Evolutionary conservation across 2,113 vertebrate species (phyloP).

Genomic region (Paramisgurnus dabryanus): DNA sequence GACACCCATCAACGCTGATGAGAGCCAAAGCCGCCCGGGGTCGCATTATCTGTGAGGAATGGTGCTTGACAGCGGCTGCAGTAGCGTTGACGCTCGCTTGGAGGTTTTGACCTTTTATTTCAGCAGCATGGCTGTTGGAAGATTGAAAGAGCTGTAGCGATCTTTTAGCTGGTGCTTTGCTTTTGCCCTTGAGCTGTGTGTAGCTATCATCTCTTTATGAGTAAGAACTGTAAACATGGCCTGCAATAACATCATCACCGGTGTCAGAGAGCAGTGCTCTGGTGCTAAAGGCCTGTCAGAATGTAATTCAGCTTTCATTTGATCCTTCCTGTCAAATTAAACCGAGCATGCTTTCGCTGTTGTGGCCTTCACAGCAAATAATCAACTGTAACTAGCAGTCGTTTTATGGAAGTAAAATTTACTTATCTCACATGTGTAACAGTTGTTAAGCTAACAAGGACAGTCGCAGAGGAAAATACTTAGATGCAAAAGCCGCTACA

Average conservation of each 20-base stretch:
- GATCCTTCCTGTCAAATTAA: slow-evolving; percentile 17
- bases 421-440: background rate
- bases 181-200: slow-evolving; percentile 34
- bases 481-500: no score
- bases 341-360: background rate
- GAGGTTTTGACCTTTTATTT: slow-evolving; percentile 32
- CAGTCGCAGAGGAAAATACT: no score
- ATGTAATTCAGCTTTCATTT: background rate
- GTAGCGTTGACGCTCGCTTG: background rate
- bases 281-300: slow-evolving; percentile 29
- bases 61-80: slow-evolving; percentile 4
- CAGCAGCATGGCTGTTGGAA: background rate
- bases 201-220: slow-evolving; percentile 23
- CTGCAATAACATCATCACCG: slow-evolving; percentile 1
- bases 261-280: slow-evolving; percentile 6
- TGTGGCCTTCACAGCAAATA: slow-evolving; percentile 3
- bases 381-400: background rate
- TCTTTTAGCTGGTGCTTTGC: background rate
- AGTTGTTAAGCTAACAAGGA: background rate
- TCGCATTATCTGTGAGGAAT: slow-evolving; percentile 39
- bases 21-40: slow-evolving; percentile 6
- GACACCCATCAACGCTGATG: slow-evolving; percentile 10
- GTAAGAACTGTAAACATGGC: slow-evolving; percentile 10
- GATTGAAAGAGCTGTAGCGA: background rate
- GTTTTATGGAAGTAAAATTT: background rate